Base-by-base conservation (phyloP, 2,113 vertebrate species). In the Dunckerocampus dactyliophorus region DNA sequence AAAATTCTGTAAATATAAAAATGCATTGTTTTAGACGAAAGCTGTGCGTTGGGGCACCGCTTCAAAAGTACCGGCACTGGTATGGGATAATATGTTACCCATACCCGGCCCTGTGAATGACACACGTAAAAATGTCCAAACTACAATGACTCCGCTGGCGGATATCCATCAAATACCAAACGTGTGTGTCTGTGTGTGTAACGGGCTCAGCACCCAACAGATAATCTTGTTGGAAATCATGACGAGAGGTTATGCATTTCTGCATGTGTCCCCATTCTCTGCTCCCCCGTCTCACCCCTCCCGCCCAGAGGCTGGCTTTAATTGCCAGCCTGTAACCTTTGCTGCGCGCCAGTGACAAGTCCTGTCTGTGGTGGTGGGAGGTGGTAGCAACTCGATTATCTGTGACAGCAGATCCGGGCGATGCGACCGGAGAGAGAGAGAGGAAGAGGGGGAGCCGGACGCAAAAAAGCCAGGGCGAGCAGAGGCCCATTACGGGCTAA, bases 281-380 rank as follows among this genome's bases (percentile, higher is more conserved):
- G 9, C 49, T 28, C 47, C 56, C 48, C 58, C 37, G 45, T 16
- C 45, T 37, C 31, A 1, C 48, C 59, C 48, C 70, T 46, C 74
- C 39, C 73, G 60, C 70, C 79, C 77, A 72, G 75, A 73, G 83
- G 80, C 84, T 77, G 72, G 79, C 79, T 89, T 87, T 90, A 90
- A 90, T 89, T 89, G 83, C 83, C 77, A 80, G 78, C 73, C 84
- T 71, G 80, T 89, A 87, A 90, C 89, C 89, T 90, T 88, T 86
- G 79, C 84, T 28, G 76, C 77, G 81, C 68, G 16, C 74, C 73
- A 28, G 83, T 87, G 83, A 88, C 86, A 86, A 74, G 80, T 74
- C 76, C 82, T 88, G 82, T 87, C 84, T 79, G 82, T 71, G 73
- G 85, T 62, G 1, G 82, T 74, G 69, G 81, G 86, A 86, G 85